Evolutionary conservation across 2,113 vertebrate genomes (phyloP).

Genomic region (Hypocryptadius cinnamomeus): DNA sequence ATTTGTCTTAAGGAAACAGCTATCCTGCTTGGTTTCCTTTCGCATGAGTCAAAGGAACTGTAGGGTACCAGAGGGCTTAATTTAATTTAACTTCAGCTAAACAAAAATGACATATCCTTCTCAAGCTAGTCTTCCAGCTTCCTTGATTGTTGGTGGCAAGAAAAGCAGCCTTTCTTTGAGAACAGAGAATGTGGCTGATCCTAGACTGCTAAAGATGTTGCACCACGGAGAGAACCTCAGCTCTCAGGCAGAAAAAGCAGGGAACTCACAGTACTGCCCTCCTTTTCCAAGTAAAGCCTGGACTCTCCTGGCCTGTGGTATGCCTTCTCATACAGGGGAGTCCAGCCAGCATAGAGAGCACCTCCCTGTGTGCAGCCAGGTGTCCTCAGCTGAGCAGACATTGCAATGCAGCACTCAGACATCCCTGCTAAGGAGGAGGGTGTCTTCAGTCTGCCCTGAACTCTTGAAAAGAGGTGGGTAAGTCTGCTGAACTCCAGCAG

Average conservation of each 20-base stretch:
- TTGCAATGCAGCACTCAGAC: neutral
- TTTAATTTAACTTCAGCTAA: neutral
- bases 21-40: neutral
- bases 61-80: neutral
- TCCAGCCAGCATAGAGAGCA: neutral
- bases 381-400: neutral
- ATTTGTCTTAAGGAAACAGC: neutral
- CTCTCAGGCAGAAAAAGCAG: neutral
- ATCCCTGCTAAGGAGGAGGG: neutral
- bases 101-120: neutral
- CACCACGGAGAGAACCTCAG: neutral
- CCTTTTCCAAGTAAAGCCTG: neutral
- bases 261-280: neutral
- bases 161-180: neutral
- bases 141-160: neutral
- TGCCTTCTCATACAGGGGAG: neutral
- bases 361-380: neutral
- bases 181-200: neutral
- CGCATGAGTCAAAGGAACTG: neutral
- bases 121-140: neutral
- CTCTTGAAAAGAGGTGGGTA: neutral
- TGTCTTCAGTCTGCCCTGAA: accelerated
- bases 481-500: neutral
- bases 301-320: neutral
- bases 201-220: neutral